Evolutionary conservation across 1,140 invertebrate species (phyloP).

Genomic region (Drosophila pruinosa): DNA sequence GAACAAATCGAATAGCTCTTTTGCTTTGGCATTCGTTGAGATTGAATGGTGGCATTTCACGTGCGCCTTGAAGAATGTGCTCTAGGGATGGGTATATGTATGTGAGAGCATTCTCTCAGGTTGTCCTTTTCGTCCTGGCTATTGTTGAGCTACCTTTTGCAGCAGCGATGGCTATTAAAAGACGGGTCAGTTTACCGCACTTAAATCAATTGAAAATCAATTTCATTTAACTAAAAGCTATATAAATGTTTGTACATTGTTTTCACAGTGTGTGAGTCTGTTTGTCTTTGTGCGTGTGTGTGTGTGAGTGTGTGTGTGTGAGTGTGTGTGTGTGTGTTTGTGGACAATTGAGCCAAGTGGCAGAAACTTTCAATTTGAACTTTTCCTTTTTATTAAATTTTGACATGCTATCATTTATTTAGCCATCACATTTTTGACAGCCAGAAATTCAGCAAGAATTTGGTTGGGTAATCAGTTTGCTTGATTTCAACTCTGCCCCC

Average conservation of each 20-base stretch:
- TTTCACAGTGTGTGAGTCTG: neutral
- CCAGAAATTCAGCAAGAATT: conserved; percentile 19
- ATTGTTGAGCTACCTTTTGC: neutral
- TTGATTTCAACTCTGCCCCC: no score
- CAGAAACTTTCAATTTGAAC: conserved; percentile 47
- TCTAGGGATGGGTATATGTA: no score
- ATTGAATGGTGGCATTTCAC: neutral
- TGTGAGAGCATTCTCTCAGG: neutral
- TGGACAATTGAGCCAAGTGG: neutral
- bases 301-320: neutral
- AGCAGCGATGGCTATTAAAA: neutral
- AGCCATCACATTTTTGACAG: conserved; percentile 43
- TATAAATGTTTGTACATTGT: conserved; percentile 59
- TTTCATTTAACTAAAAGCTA: conserved; percentile 76
- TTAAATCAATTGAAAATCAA: conserved; percentile 76
- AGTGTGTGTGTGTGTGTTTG: neutral
- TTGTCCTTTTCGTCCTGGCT: neutral
- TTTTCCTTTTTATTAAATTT: conserved; percentile 62
- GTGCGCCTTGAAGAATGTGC: neutral
- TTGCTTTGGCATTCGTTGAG: neutral
- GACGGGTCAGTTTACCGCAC: conserved; percentile 43
- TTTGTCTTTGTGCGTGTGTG: neutral
- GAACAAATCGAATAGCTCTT: neutral
- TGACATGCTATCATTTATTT: conserved; percentile 67
- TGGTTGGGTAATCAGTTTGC: conserved; percentile 26